Conservation (phyloP, 2,113 vertebrate genomes). For the Ictalurus furcatus region DNA sequence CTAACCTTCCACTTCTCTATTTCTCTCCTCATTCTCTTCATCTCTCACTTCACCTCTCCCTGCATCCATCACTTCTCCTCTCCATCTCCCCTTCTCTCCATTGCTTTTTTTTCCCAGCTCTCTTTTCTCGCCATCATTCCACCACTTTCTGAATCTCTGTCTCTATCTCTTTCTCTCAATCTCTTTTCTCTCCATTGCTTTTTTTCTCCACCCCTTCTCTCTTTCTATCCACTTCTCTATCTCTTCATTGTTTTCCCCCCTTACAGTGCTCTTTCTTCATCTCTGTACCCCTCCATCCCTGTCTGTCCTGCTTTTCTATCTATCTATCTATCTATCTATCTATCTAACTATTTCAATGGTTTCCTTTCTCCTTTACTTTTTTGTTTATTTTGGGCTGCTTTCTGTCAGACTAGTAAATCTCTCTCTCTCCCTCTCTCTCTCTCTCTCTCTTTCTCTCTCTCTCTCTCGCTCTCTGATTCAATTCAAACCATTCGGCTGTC, state of each 20-base stretch:
- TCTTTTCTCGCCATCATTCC: neutral
- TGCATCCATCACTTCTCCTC: neutral
- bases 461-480: neutral
- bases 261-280: too few species aligned
- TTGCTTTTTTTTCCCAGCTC: neutral
- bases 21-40: neutral
- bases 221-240: neutral
- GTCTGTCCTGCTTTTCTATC: neutral
- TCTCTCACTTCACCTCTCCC: neutral
- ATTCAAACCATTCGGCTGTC: conserved; percentile 17
- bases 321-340: neutral
- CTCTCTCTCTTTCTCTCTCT: neutral
- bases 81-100: neutral
- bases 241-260: neutral
- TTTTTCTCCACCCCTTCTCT: neutral
- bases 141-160: neutral
- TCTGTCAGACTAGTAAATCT: neutral
- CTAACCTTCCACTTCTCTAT: neutral
- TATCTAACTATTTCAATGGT: neutral
- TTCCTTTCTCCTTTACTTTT: neutral
- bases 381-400: neutral
- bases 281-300: too few species aligned
- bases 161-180: neutral
- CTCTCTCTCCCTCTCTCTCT: neutral
- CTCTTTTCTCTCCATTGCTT: neutral